Conservation (phyloP, 1,140 invertebrate species). For the Euwallacea similis region DNA sequence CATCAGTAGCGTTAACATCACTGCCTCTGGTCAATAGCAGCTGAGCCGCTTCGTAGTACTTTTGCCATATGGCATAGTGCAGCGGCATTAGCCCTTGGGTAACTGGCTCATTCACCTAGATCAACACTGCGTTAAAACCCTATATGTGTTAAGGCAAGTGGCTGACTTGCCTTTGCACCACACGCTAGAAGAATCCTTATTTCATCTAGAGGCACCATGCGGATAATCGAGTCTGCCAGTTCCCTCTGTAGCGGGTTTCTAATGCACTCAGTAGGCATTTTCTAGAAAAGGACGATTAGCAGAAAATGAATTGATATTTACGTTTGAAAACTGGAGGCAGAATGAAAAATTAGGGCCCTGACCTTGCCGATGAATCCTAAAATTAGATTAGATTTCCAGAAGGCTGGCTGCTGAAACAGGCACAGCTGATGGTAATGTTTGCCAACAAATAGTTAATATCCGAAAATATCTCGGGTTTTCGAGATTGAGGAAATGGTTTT, state of each 20-base stretch:
- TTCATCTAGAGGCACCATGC: constrained; percentile 83
- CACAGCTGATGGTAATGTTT: constrained; percentile 24
- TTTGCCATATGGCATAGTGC: constrained; percentile 91
- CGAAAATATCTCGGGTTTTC: constrained; percentile 10
- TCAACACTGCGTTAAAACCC: background rate
- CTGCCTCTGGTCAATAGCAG: constrained; percentile 75
- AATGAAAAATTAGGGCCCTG: background rate
- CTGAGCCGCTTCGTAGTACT: constrained; percentile 77
- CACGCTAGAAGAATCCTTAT: constrained; percentile 82
- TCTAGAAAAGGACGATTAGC: constrained; percentile 35
- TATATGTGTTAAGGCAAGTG: background rate
- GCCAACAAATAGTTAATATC: constrained; percentile 28
- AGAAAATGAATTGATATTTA: too few species aligned
- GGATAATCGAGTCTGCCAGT: constrained; percentile 86
- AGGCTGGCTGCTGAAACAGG: background rate
- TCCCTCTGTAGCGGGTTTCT: constrained; percentile 79
- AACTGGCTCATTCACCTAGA: constrained; percentile 70
- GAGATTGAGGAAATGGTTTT: background rate
- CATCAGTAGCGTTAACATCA: constrained; percentile 83
- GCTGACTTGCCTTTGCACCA: constrained; percentile 72
- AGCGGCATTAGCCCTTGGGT: constrained; percentile 81
- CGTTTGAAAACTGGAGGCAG: too few species aligned
- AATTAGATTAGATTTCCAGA: constrained; percentile 20
- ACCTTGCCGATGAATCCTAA: constrained; percentile 13
- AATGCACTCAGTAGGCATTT: constrained; percentile 73